Evolutionary conservation across 2,797 vertebrate species (phyloP).

Genomic region (Pangasius sanitwongsei): DNA sequence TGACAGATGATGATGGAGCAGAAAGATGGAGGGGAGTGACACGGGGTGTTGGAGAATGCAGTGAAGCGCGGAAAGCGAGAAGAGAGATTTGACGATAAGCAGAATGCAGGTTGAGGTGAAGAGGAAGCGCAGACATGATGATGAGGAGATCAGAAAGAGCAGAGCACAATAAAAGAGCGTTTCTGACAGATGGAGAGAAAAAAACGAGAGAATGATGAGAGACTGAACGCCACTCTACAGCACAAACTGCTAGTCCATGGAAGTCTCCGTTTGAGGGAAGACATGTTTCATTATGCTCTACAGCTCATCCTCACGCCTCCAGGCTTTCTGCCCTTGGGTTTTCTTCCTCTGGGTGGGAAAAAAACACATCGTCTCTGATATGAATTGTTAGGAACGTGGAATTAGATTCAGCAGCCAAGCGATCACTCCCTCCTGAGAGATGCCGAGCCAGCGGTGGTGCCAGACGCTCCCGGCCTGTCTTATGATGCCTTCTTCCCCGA

Average conservation of each 20-base stretch:
- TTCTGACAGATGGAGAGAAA: constrained; percentile 39
- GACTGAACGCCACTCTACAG: constrained; percentile 21
- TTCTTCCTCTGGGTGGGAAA: constrained; percentile 28
- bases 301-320: constrained; percentile 24
- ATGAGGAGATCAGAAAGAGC: constrained; percentile 42
- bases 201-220: constrained; percentile 13
- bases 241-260: constrained; percentile 19
- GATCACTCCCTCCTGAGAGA: constrained; percentile 49
- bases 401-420: constrained; percentile 48
- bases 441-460: constrained; percentile 42
- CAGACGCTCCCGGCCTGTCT: constrained; percentile 65
- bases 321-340: constrained; percentile 38
- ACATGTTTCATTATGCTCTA: constrained; percentile 27
- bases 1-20: neutral
- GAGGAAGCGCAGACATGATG: constrained; percentile 6
- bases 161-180: constrained; percentile 44
- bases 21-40: neutral
- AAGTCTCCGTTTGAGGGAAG: constrained; percentile 20
- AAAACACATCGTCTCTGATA: constrained; percentile 26
- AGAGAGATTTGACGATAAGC: constrained; percentile 26
- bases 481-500: constrained; percentile 73
- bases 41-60: neutral
- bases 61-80: neutral
- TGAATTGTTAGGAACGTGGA: constrained; percentile 48
- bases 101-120: constrained; percentile 9